Conservation (phyloP, 2,888 invertebrate genomes). For the Timema cristinae region DNA sequence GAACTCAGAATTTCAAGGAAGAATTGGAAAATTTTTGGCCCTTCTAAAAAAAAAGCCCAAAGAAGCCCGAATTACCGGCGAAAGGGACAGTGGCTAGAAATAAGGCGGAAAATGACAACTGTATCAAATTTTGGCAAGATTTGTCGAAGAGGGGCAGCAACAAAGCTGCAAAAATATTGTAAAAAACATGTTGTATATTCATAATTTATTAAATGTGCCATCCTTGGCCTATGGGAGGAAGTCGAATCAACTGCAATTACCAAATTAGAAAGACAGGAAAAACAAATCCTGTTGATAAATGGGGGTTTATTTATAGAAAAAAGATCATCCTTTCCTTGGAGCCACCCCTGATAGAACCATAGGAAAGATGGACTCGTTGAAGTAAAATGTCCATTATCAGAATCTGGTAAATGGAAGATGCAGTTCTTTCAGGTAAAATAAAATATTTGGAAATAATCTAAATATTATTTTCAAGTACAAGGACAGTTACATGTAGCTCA, state of each 20-base stretch:
- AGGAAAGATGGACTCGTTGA: slow-evolving; percentile 33
- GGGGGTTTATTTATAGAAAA: slow-evolving; percentile 37
- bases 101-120: background rate
- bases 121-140: background rate
- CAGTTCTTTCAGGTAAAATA: slow-evolving; percentile 18
- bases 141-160: background rate
- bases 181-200: background rate
- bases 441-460: background rate
- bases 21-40: background rate
- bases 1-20: background rate
- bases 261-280: slow-evolving; percentile 24
- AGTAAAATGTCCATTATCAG: slow-evolving; percentile 33
- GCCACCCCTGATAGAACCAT: slow-evolving; percentile 34
- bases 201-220: background rate
- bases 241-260: slow-evolving; percentile 29
- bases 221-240: slow-evolving; percentile 30
- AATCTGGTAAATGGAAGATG: slow-evolving; percentile 23
- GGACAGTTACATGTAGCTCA: slow-evolving; percentile 20
- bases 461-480: slow-evolving; percentile 20
- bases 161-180: background rate
- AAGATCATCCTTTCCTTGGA: slow-evolving; percentile 29
- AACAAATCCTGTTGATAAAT: slow-evolving; percentile 27
- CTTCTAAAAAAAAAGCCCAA: slow-evolving; percentile 13
- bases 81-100: background rate
- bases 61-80: slow-evolving; percentile 32